These are phyloP conservation scores for Dynastes tityus DNA, from an alignment of 2,888 invertebrate species.

Conservation along the genomic window DNA sequence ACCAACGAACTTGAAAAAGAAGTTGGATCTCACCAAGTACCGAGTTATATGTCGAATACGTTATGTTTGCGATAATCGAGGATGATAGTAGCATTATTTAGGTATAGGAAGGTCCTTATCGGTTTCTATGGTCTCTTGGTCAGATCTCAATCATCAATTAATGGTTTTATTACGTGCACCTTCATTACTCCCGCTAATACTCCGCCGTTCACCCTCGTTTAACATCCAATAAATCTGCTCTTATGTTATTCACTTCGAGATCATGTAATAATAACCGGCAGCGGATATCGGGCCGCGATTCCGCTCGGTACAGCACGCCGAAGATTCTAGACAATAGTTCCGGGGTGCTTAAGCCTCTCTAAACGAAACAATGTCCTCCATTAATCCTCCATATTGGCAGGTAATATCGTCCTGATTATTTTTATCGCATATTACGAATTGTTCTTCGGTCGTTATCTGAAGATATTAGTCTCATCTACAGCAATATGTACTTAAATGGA, in stretches of 20 bases:
- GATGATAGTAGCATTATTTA: background rate
- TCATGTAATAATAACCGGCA: conserved; percentile 50
- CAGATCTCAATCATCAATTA: conserved; percentile 42
- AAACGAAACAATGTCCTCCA: conserved; percentile 67
- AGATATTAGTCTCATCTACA: conserved; percentile 20
- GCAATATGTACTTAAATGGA: conserved; percentile 1
- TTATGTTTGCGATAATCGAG: background rate
- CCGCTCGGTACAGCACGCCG: conserved; percentile 53
- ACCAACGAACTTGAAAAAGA: too few species aligned
- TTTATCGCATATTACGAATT: conserved; percentile 68
- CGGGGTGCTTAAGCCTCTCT: conserved; percentile 59
- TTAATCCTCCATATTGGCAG: conserved; percentile 70
- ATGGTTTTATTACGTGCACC: conserved; percentile 43
- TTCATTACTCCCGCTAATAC: conserved; percentile 44
- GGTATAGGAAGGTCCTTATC: conserved; percentile 7
- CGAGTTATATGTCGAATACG: too few species aligned
- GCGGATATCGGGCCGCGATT: conserved; percentile 29
- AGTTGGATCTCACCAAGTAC: too few species aligned
- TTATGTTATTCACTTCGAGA: conserved; percentile 54
- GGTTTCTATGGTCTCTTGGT: conserved; percentile 11
- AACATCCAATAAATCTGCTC: conserved; percentile 49
- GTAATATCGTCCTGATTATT: conserved; percentile 69
- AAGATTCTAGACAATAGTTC: conserved; percentile 58
- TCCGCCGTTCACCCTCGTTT: conserved; percentile 40
- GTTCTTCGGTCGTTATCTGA: conserved; percentile 57